phyloP scores from a whole-genome alignment of 37 sponge, comb jelly and placozoan genomes.

The Agelas oroides region DNA sequence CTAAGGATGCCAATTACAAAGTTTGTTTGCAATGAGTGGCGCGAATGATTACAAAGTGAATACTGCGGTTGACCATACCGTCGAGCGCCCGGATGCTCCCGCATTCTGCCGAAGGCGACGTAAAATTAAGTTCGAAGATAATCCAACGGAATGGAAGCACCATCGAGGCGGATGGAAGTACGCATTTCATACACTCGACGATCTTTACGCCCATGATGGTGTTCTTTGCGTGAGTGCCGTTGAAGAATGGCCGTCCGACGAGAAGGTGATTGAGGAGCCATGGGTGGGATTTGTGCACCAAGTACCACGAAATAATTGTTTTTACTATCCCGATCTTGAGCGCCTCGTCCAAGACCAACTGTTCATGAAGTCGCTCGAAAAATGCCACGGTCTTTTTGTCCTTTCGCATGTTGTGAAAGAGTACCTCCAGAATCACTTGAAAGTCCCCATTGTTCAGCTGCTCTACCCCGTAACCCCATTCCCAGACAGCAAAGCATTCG shows the following conservation, averaged over 20 bases:
- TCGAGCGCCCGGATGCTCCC: too few species aligned
- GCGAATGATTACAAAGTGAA: too few species aligned
- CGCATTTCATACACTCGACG: constrained; percentile 19
- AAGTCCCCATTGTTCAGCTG: constrained; percentile 31
- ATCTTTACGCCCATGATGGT: constrained; percentile 49
- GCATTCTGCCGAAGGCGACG: neutral
- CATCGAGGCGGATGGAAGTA: constrained; percentile 75
- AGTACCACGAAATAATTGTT: constrained; percentile 43
- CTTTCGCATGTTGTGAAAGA: constrained; percentile 44
- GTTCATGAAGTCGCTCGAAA: constrained; percentile 35
- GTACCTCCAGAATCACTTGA: constrained; percentile 26
- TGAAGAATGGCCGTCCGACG: constrained; percentile 27
- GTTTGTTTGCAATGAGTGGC: too few species aligned
- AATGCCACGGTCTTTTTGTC: constrained; percentile 59
- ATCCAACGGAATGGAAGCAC: constrained; percentile 40
- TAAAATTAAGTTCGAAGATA: constrained; percentile 47
- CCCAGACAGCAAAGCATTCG: constrained; percentile 21
- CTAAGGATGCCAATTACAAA: too few species aligned
- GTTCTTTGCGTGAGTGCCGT: constrained; percentile 48
- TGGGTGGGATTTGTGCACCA: constrained; percentile 77
- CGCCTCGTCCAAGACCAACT: constrained; percentile 22
- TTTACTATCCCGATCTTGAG: constrained; percentile 51
- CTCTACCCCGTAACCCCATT: constrained; percentile 64
- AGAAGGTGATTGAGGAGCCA: constrained; percentile 28
- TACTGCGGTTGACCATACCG: too few species aligned